phyloP scores from a whole-genome alignment of 2,888 invertebrate genomes.

The Lasioglossum oenotherae region DNA sequence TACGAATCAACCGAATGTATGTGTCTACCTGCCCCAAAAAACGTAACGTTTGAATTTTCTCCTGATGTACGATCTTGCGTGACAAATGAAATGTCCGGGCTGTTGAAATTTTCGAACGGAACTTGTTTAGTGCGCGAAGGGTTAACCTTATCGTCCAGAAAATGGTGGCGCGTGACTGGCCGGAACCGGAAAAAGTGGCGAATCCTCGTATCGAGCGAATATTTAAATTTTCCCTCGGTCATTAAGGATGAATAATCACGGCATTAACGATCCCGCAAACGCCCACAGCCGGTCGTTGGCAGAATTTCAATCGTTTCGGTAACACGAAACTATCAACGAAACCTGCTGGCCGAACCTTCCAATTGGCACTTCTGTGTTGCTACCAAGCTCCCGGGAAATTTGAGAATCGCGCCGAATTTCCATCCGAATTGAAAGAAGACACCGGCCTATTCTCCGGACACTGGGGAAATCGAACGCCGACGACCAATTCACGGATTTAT shows the following conservation, averaged over 20 bases:
- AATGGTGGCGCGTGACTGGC: too few relatives aligned
- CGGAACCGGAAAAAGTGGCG: neutral
- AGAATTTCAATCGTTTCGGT: constrained; percentile 16
- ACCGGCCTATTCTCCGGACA: neutral
- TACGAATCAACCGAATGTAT: too few relatives aligned
- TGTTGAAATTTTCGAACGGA: too few relatives aligned
- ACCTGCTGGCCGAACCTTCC: neutral
- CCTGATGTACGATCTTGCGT: too few relatives aligned
- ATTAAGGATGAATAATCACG: neutral
- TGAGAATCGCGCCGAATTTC: neutral
- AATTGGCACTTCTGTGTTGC: constrained; percentile 24
- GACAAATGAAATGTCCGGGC: too few relatives aligned
- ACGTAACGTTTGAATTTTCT: too few relatives aligned
- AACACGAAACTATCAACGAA: neutral
- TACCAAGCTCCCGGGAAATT: neutral
- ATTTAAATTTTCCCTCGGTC: neutral
- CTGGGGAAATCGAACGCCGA: neutral
- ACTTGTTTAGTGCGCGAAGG: neutral
- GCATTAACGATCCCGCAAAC: neutral
- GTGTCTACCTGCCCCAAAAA: too few relatives aligned
- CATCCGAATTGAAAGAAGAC: neutral
- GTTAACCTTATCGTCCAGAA: neutral
- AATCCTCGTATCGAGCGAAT: neutral
- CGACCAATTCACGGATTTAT: neutral
- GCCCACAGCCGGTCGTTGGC: neutral